Evolutionary conservation across 2,113 vertebrate genomes (phyloP).

Genomic region (Apistogramma diplotaenia): DNA sequence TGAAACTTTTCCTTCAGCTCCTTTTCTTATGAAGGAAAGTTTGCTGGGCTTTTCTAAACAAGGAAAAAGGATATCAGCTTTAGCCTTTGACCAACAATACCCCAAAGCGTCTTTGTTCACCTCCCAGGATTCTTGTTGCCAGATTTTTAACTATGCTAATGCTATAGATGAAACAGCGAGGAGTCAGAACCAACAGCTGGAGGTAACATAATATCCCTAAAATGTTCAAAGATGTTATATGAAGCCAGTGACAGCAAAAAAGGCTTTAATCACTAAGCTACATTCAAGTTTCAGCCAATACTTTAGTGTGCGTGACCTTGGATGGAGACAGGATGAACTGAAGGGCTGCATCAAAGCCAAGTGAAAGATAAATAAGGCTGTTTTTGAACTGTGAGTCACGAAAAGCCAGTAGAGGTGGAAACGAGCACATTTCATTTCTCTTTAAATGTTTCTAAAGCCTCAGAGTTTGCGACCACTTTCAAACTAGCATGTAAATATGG

Average conservation of each 20-base stretch:
- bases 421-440: background rate
- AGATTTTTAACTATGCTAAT: background rate
- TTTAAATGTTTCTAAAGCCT: background rate
- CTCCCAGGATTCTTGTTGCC: background rate
- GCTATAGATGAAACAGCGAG: too few relatives aligned
- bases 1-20: background rate
- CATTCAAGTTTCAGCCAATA: background rate
- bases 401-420: background rate
- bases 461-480: background rate
- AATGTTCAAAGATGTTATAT: too few relatives aligned
- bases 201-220: too few relatives aligned
- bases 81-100: background rate
- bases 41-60: background rate
- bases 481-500: background rate
- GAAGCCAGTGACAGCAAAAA: background rate
- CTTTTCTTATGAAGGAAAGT: too few relatives aligned
- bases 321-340: background rate
- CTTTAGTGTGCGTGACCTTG: background rate
- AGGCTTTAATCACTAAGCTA: background rate
- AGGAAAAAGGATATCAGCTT: background rate
- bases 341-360: background rate
- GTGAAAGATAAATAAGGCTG: background rate
- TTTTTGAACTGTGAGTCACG: background rate
- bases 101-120: background rate
- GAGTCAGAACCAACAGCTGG: too few relatives aligned